phyloP scores from a whole-genome alignment of 2,888 invertebrate species.

The Ormyrus pomaceus region DNA sequence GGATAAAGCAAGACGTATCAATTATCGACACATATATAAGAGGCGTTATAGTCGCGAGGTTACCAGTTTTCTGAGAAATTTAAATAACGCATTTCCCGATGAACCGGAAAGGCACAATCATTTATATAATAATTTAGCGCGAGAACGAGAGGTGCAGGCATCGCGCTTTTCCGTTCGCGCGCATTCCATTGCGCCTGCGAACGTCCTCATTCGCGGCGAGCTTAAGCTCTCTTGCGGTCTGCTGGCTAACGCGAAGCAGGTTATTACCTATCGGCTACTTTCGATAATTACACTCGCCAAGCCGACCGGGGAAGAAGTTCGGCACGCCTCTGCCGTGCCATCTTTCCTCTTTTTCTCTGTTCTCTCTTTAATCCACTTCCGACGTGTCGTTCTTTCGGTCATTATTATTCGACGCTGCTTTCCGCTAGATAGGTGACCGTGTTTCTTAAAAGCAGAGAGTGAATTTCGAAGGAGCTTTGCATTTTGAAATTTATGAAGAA shows the following conservation, averaged over 20 bases:
- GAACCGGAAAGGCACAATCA: slow-evolving; percentile 33
- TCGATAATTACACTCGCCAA: slow-evolving; percentile 47
- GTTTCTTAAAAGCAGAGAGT: too few relatives aligned
- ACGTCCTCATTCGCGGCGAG: slow-evolving; percentile 28
- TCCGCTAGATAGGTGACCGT: too few relatives aligned
- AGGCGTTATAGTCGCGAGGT: too few relatives aligned
- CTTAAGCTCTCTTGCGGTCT: background rate
- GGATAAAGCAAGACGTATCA: too few relatives aligned
- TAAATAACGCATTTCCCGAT: slow-evolving; percentile 2
- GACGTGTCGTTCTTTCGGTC: too few relatives aligned
- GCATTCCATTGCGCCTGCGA: background rate
- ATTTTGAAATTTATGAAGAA: too few relatives aligned
- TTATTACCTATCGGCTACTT: slow-evolving; percentile 37
- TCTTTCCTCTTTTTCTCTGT: background rate
- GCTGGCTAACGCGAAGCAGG: slow-evolving; percentile 12
- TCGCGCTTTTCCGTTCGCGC: background rate
- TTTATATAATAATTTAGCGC: slow-evolving; percentile 38
- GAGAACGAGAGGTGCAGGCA: background rate
- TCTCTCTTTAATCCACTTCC: background rate
- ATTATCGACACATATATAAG: too few relatives aligned
- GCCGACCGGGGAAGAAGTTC: too few relatives aligned
- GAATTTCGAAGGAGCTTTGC: too few relatives aligned
- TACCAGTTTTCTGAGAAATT: slow-evolving; percentile 1
- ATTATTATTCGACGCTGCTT: too few relatives aligned
- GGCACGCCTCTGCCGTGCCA: too few relatives aligned